phyloP scores from a whole-genome alignment of 1,140 invertebrate genomes.

The Atta texana region DNA sequence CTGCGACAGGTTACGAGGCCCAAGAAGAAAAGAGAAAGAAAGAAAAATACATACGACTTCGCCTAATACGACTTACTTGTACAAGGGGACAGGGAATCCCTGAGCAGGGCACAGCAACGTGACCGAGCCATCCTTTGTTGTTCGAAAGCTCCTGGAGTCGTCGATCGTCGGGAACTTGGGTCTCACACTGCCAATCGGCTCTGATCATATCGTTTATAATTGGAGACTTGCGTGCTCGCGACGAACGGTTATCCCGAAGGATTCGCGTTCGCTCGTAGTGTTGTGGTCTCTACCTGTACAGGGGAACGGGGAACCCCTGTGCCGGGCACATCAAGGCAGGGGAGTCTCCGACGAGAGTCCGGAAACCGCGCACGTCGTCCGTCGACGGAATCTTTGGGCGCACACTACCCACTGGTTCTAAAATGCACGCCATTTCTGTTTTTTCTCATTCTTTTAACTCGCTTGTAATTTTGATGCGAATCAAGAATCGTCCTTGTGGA shows the following conservation, averaged over 20 bases:
- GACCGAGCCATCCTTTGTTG: conserved; percentile 87
- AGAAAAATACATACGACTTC: neutral
- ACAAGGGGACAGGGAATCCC: conserved; percentile 89
- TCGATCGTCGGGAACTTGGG: conserved; percentile 75
- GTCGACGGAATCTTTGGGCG: conserved; percentile 85
- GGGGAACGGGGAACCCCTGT: conserved; percentile 89
- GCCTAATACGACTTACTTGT: conserved; percentile 85
- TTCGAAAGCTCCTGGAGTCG: conserved; percentile 73
- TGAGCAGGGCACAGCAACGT: conserved; percentile 88
- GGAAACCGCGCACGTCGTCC: conserved; percentile 83
- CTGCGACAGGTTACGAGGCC: conserved; percentile 81
- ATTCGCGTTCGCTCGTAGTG: conserved; percentile 8
- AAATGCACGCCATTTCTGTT: conserved; percentile 42
- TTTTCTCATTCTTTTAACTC: neutral
- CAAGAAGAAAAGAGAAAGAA: neutral
- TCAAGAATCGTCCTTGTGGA: neutral
- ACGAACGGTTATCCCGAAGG: conserved; percentile 79
- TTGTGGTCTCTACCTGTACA: conserved; percentile 86
- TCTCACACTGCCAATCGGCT: conserved; percentile 73
- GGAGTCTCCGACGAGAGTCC: conserved; percentile 79
- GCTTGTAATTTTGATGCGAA: neutral
- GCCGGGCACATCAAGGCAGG: conserved; percentile 88
- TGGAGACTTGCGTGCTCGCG: conserved; percentile 73
- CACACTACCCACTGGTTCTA: conserved; percentile 85
- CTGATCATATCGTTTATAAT: conserved; percentile 70